A percentile compares a stretch with the other conserved stretches of the same genome.
These are phyloP conservation scores for Hemicordylus capensis DNA, from an alignment of 2,113 vertebrate species.

Conservation along the genomic window DNA sequence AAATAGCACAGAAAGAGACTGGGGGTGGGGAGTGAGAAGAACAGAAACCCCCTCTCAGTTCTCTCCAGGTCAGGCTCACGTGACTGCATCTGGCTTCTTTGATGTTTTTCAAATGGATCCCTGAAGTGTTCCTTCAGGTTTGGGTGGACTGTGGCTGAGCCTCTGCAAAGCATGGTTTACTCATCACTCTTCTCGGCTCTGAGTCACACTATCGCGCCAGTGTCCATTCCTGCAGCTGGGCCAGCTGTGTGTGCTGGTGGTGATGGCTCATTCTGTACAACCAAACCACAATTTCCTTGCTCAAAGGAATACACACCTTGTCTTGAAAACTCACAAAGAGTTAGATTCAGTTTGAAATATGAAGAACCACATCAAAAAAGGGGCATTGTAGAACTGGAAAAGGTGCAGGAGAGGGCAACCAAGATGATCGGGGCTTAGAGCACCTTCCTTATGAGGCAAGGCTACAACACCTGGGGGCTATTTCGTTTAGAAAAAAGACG, in stretches of 20 bases:
- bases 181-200: rapidly evolving
- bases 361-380: background rate
- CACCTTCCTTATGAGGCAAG: too few relatives aligned
- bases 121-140: background rate
- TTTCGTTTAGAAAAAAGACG: too few relatives aligned
- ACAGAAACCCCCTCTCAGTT: rapidly evolving
- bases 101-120: background rate
- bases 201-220: conserved; percentile 13
- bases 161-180: background rate
- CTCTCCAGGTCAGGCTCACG: conserved; percentile 19
- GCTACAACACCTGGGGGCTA: too few relatives aligned
- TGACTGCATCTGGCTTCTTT: conserved; percentile 24
- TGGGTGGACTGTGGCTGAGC: background rate
- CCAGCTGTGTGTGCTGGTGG: background rate
- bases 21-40: background rate
- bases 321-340: background rate
- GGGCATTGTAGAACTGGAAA: too few relatives aligned
- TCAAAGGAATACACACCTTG: background rate
- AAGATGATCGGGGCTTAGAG: too few relatives aligned
- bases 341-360: background rate
- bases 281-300: background rate
- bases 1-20: rapidly evolving
- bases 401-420: too few relatives aligned
- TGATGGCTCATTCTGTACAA: background rate
- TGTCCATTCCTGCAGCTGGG: background rate